Conservation (phyloP, 2,113 vertebrate genomes). For the Spilogale gracilis region DNA sequence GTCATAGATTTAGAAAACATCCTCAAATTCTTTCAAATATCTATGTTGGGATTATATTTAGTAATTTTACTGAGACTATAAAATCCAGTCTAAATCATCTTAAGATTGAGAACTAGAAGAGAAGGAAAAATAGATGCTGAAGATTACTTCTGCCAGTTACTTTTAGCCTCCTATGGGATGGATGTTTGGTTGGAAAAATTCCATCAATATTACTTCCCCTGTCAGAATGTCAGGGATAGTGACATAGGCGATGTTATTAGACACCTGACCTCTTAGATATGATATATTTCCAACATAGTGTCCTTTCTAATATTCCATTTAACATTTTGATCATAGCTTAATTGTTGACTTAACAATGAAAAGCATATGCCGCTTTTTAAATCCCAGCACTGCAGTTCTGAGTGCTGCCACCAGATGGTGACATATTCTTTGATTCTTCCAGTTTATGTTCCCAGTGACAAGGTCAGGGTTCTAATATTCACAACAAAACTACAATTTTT, state of each 20-base stretch:
- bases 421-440: background rate
- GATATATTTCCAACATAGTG: background rate
- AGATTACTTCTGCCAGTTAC: background rate
- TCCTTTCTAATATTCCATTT: background rate
- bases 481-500: background rate
- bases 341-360: background rate
- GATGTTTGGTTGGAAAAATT: background rate
- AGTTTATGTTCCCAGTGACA: background rate
- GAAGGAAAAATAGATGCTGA: background rate
- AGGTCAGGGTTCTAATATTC: background rate
- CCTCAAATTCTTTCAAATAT: background rate
- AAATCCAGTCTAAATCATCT: background rate
- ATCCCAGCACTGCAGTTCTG: background rate
- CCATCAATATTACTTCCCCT: background rate
- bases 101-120: background rate
- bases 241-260: background rate
- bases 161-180: background rate
- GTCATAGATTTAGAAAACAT: background rate
- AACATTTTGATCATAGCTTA: background rate
- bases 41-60: background rate
- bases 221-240: background rate
- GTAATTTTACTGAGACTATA: conserved; percentile 11
- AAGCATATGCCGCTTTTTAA: background rate
- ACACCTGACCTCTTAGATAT: background rate
- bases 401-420: background rate